Evolutionary conservation across 2,888 invertebrate species (phyloP), one percentile per base, ranked within the genome.

Genomic region (Netelia fuscicornis): DNA sequence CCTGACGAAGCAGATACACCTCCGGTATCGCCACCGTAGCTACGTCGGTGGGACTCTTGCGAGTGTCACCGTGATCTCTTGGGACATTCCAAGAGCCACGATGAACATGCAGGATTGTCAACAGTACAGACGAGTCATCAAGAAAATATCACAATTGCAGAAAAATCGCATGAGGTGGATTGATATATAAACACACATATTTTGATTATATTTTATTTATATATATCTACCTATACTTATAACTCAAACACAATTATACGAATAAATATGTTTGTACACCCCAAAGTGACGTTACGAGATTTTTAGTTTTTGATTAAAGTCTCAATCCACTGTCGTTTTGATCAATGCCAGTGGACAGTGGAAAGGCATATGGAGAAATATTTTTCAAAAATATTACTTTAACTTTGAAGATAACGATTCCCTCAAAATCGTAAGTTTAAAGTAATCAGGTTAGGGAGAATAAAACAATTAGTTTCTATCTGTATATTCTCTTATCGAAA

Each of bases 41-140:
- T 92, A 86, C 87, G 89, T 56, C 91, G 93, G 9, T 93, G 93
- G 93, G 91, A 91, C 89, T 93, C 93, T 17, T 93, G 93, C 84
- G 92, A 92, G 30, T 86, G 86, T 76, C 67, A 80, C 67, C 56
- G 60, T 54, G 54, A 72, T 75, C 72, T 77, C 13, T n/a, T 70
- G 11, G 78, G 67, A 72, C 48, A 48, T 54, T 64, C 58, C 10
- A 37, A 68, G 23, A 70, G 37, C 52, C 13, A 23, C 0, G 30
- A 20, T 0, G 48, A 74, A 10, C 13, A 54, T 42, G 42, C n/a
- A 11, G 52, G 58, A 81, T 10, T 52, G 20, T 11, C 13, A 1
- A 64, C 25, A 17, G 37, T 10, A n/a, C 10, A 13, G 44, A 52
- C 9, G 56, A 72, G 17, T 44, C 30, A 37, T 20, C 48, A 42